Percentiles rank a stretch among this genome's conserved stretches.
These are phyloP conservation scores for Sphaerophoria taeniata DNA, from an alignment of 2,888 invertebrate species.

Conservation along the genomic window DNA sequence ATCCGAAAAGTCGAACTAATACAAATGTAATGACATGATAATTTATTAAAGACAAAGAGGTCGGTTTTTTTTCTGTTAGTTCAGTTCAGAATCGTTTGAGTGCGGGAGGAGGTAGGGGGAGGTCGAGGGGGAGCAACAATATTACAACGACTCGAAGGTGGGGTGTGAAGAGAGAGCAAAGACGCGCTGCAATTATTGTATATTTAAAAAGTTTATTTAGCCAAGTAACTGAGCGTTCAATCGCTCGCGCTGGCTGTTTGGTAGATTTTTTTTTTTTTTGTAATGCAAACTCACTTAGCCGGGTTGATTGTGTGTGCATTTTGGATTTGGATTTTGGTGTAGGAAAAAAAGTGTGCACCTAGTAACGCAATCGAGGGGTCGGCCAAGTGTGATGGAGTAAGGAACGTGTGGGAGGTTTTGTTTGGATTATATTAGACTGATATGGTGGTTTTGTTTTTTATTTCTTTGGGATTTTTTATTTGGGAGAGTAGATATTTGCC, in stretches of 20 bases:
- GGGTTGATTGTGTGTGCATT: slow-evolving; percentile 26
- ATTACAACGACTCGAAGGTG: not conserved
- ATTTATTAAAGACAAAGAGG: slow-evolving; percentile 70
- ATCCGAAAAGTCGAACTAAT: slow-evolving; percentile 72
- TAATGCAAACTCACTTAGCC: slow-evolving; percentile 67
- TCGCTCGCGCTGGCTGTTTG: slow-evolving; percentile 50
- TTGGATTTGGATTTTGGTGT: slow-evolving; percentile 18
- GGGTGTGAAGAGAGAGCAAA: slow-evolving; percentile 7
- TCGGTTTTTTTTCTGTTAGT: slow-evolving; percentile 1
- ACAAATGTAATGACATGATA: slow-evolving; percentile 73
- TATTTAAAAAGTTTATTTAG: slow-evolving; percentile 69
- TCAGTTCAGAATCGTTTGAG: not conserved
- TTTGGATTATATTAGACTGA: slow-evolving; percentile 57
- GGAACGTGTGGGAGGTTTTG: slow-evolving; percentile 63
- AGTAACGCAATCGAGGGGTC: slow-evolving; percentile 18
- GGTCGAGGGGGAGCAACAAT: not conserved
- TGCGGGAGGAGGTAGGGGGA: not conserved
- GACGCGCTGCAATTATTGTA: slow-evolving; percentile 71
- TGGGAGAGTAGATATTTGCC: slow-evolving; percentile 26
- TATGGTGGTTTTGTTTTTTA: slow-evolving; percentile 52
- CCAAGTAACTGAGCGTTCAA: slow-evolving; percentile 68
- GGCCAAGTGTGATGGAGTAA: not conserved
- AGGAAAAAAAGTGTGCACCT: not conserved
- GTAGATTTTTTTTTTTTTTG: slow-evolving; percentile 33
- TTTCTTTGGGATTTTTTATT: slow-evolving; percentile 17